These are phyloP conservation scores for Drosophila affinis DNA, from an alignment of 2,888 invertebrate genomes.

Conservation along the genomic window DNA sequence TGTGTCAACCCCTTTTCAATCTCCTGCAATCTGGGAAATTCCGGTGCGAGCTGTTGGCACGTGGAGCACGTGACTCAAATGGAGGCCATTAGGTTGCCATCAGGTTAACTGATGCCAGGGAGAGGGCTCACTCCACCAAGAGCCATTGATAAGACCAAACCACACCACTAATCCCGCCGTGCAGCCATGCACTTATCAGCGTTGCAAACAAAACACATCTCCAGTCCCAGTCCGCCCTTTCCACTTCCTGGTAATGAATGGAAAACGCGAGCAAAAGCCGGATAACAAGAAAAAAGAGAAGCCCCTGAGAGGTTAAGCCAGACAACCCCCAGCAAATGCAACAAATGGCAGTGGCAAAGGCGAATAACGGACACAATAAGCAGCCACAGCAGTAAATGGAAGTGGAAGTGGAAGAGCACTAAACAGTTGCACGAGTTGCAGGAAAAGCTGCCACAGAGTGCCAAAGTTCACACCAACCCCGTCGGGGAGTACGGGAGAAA, in stretches of 20 bases:
- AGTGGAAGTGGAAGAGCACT: conserved; percentile 33
- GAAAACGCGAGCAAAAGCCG: conserved; percentile 4
- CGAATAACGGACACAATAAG: conserved; percentile 44
- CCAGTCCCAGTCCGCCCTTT: conserved; percentile 22
- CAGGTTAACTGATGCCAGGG: conserved; percentile 40
- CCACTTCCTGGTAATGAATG: conserved; percentile 49
- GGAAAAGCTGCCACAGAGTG: conserved; percentile 77
- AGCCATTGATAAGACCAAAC: conserved; percentile 49
- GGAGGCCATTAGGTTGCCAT: conserved; percentile 35
- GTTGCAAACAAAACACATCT: conserved; percentile 29
- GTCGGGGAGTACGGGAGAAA: conserved; percentile 5
- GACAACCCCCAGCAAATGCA: conserved; percentile 40
- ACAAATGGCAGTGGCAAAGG: conserved; percentile 32
- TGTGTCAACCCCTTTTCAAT: conserved; percentile 21
- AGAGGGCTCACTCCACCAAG: conserved; percentile 37
- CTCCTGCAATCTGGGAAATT: conserved; percentile 14
- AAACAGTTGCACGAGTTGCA: conserved; percentile 31
- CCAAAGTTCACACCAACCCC: conserved; percentile 82
- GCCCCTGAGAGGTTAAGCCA: conserved; percentile 33
- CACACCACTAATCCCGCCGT: conserved; percentile 52
- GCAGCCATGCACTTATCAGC: conserved; percentile 68
- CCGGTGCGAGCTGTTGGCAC: conserved; percentile 25
- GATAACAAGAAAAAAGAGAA: neutral
- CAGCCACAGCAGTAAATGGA: conserved; percentile 46
- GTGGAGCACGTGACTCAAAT: conserved; percentile 39